phyloP scores from a whole-genome alignment of 2,888 invertebrate genomes.

The Bruchidius siliquastri region DNA sequence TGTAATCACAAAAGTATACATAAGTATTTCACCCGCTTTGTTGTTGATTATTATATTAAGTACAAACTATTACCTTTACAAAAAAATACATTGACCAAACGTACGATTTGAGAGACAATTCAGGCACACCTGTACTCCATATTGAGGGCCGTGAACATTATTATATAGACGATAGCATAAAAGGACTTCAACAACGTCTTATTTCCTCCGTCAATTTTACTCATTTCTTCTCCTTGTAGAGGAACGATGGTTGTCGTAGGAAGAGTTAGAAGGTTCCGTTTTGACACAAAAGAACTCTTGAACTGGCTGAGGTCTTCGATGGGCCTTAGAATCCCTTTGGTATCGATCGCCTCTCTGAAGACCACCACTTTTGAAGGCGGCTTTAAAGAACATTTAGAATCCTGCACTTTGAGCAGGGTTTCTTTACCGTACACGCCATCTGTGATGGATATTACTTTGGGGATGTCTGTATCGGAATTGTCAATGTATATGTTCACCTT shows the following conservation, averaged over 20 bases:
- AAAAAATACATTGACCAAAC: neutral
- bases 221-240: neutral
- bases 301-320: slow-evolving; percentile 18
- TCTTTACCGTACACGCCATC: slow-evolving; percentile 8
- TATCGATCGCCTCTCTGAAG: slow-evolving; percentile 15
- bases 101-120: neutral
- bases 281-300: neutral
- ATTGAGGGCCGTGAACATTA: slow-evolving; percentile 32
- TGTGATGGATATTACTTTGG: slow-evolving; percentile 7
- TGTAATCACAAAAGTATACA: neutral
- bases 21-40: neutral
- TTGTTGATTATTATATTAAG: neutral
- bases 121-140: slow-evolving; percentile 28
- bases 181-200: slow-evolving; percentile 27
- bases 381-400: neutral
- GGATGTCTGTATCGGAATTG: slow-evolving; percentile 4
- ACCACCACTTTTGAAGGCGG: slow-evolving; percentile 13
- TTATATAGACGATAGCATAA: slow-evolving; percentile 30
- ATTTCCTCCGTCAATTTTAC: slow-evolving; percentile 2
- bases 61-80: neutral
- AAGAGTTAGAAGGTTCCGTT: neutral
- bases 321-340: slow-evolving; percentile 13
- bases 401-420: slow-evolving; percentile 3
- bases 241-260: neutral
- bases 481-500: slow-evolving; percentile 10